A percentile compares a stretch with the other conserved stretches of the same genome.
Conservation (phyloP, 2,888 invertebrate genomes). For the Limnephilus auricula region DNA sequence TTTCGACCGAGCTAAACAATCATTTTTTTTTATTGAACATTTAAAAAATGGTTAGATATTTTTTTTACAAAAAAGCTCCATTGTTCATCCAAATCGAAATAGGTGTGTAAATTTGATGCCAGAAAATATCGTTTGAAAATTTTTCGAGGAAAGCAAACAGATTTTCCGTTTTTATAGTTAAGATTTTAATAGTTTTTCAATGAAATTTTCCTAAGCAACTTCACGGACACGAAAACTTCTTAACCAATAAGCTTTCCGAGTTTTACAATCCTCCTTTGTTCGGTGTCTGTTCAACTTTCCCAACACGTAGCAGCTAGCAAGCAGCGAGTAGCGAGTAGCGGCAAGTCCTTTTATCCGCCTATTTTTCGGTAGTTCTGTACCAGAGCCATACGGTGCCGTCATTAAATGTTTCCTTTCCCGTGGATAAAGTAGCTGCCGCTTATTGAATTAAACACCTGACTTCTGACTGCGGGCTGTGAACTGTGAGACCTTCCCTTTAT, state of each 20-base stretch:
- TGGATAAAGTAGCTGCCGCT: not conserved
- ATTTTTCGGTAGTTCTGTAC: not conserved
- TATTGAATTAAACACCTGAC: conserved; percentile 15
- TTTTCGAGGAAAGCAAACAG: not conserved
- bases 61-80: too few relatives aligned
- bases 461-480: not conserved
- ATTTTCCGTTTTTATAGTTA: not conserved
- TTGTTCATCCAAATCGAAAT: too few relatives aligned
- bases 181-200: not conserved
- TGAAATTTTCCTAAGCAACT: not conserved
- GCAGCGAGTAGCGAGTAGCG: not conserved
- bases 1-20: too few relatives aligned
- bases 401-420: not conserved
- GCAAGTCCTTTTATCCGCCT: not conserved
- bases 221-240: not conserved
- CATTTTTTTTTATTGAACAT: too few relatives aligned
- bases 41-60: too few relatives aligned
- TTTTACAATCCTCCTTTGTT: not conserved
- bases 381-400: not conserved
- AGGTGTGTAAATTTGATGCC: too few relatives aligned
- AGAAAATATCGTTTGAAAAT: not conserved
- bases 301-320: not conserved
- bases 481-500: not conserved
- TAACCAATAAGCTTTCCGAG: conserved; percentile 2
- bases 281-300: not conserved